Evolutionary conservation across 2,888 invertebrate species (phyloP).

Genomic region (Monoplex corrugatus): DNA sequence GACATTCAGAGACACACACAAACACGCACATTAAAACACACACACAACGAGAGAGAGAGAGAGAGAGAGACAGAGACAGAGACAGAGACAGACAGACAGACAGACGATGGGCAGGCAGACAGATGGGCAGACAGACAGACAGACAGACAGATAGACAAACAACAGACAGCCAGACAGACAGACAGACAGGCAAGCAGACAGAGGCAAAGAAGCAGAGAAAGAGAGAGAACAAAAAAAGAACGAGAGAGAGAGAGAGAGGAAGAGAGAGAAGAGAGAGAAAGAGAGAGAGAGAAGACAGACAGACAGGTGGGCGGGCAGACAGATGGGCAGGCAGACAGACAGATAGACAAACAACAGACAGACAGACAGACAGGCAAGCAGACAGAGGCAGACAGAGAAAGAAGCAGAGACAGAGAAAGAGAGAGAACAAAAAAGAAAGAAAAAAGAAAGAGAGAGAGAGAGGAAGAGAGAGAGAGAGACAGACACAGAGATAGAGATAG

Average conservation of each 20-base stretch:
- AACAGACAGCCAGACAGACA: too few species aligned
- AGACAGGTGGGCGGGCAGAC: neutral
- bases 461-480: neutral
- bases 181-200: too few species aligned
- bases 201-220: neutral
- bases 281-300: too few species aligned
- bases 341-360: neutral
- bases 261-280: neutral
- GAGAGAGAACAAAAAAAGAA: slow-evolving; percentile 24
- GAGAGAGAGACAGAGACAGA: too few species aligned
- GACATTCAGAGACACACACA: too few species aligned
- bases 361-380: neutral
- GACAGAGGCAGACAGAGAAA: neutral
- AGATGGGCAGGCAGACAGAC: neutral
- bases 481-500: neutral
- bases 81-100: too few species aligned
- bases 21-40: too few species aligned
- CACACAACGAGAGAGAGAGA: too few species aligned
- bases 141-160: too few species aligned
- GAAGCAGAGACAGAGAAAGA: neutral
- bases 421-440: neutral
- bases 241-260: neutral
- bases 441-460: neutral
- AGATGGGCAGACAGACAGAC: too few species aligned
- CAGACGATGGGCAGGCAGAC: too few species aligned